These are phyloP conservation scores for Heliconius hewitsoni DNA, from an alignment of 1,140 invertebrate species.

Conservation along the genomic window DNA sequence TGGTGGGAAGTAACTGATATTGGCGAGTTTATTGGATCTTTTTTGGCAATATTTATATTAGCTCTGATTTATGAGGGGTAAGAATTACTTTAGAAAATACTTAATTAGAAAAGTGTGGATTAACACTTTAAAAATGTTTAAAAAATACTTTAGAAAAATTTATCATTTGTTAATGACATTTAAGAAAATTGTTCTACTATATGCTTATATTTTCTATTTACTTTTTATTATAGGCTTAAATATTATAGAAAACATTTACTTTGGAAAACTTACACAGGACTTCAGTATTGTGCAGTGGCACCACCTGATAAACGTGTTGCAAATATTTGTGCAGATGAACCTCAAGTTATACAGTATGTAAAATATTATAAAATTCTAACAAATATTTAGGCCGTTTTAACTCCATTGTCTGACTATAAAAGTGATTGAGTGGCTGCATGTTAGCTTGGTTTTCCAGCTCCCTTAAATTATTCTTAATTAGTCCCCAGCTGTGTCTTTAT, in stretches of 20 bases:
- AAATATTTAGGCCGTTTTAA: neutral
- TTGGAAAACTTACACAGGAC: constrained; percentile 88
- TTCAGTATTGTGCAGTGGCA: constrained; percentile 84
- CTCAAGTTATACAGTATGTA: constrained; percentile 86
- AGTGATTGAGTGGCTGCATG: too few species aligned
- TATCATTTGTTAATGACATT: neutral
- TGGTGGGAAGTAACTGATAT: constrained; percentile 88
- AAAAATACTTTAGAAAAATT: neutral
- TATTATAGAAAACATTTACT: constrained; percentile 93
- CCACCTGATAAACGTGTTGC: constrained; percentile 83
- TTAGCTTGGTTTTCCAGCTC: too few species aligned
- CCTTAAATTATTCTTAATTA: too few species aligned
- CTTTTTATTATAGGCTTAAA: constrained; percentile 84
- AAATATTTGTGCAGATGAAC: constrained; percentile 85
- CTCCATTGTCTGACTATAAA: too few species aligned
- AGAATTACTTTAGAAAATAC: constrained; percentile 27
- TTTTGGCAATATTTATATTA: constrained; percentile 93
- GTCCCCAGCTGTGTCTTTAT: too few species aligned
- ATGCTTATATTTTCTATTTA: constrained; percentile 13
- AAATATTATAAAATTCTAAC: neutral
- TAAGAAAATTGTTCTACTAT: neutral
- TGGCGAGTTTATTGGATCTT: constrained; percentile 90
- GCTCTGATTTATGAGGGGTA: constrained; percentile 94
- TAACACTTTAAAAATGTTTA: too few species aligned
- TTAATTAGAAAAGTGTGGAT: too few species aligned